Evolutionary conservation across 64 coral and sea anemone species (phyloP), one percentile per base, ranked within the genome.

Genomic region (Pocillopora verrucosa): DNA sequence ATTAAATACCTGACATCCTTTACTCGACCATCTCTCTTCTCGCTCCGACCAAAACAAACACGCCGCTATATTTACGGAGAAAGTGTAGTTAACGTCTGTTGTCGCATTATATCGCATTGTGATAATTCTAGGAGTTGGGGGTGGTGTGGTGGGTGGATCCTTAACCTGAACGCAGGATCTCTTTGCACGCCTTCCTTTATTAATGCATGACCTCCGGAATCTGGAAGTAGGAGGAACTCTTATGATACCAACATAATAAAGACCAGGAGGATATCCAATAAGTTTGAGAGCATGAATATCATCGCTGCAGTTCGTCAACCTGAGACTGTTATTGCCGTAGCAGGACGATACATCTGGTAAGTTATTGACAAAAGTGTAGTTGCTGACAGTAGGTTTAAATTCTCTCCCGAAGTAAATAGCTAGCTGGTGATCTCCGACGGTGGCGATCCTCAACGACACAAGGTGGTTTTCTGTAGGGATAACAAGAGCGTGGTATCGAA

Each of bases 151-250:
- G 13, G 91, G 94, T 19, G 94, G 82, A 78, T 92, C 82, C 64
- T 96, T 96, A 11, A 96, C 91, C 58, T 79, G 26, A 17, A 96
- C 56, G 75, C 94, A 96, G n/a, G 94, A 93, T 34, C 91, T 84
- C 60, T 91, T 91, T 56, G 30, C 67, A 22, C 91, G 80, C 60
- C 83, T 78, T 34, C 35, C 81, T 25, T 51, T 73, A 25, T 19
- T 58, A 72, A n/a, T 74, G 37, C 91, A 93, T 19, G 82, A 87
- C 64, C 36, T 88, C 45, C 84, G 62, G 35, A 73, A 16, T 4
- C 65, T 73, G 25, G 75, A 10, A 65, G 3, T 37, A 73, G 81
- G 36, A 11, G 9, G 34, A 57, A 38, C 37, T 36, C 67, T 22
- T 65, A 2, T 84, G 13, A 84, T 72, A 12, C 81, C 81, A 36